Evolutionary conservation across 2,888 invertebrate species (phyloP), one percentile per base, ranked within the genome.

Genomic region (Eupithecia pulchellata): DNA sequence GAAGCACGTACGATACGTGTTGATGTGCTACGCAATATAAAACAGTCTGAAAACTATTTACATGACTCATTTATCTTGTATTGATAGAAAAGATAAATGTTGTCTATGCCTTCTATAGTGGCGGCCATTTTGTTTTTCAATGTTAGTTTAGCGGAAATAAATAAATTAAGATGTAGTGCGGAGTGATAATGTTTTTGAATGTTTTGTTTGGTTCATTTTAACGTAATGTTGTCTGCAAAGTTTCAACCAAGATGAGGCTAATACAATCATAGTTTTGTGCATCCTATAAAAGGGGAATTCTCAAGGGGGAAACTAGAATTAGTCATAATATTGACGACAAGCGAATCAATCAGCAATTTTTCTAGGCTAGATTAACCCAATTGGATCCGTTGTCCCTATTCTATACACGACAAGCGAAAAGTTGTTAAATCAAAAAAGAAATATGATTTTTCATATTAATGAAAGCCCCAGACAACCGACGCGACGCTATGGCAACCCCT

Each of bases 11-110:
- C 52, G 52, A 4, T n/a, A 29, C 64, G 60, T 47, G 27, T 32
- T 13, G 14, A n/a, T 27, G 27, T 64, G 47, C 25, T 47, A 52
- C 52, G 47, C 36, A 42, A 42, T 27, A 63, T 27, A 62, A 62
- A 39, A 62, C 39, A 29, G 52, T 52, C 32, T 32, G 20, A 66
- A 30, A 25, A 42, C 55, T 71, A 60, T 67, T 65, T 69, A 69
- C 25, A 65, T 61, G 55, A 69, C 60, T 69, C 52, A 55, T 69
- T 32, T n/a, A 25, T 60, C 29, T 14, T 27, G 47, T 52, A 64
- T 60, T 68, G 42, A 64, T 64, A 30, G 63, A 55, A 57, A 32
- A 66, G 61, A 60, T 32, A 60, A 32, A 60, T 60, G 32, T 30
- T 60, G 58, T n/a, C 32, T 30, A n/a, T 30, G 58, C n/a, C n/a